Base-by-base conservation (phyloP, 2,888 invertebrate species). In the Hemistola chrysoprasaria region DNA sequence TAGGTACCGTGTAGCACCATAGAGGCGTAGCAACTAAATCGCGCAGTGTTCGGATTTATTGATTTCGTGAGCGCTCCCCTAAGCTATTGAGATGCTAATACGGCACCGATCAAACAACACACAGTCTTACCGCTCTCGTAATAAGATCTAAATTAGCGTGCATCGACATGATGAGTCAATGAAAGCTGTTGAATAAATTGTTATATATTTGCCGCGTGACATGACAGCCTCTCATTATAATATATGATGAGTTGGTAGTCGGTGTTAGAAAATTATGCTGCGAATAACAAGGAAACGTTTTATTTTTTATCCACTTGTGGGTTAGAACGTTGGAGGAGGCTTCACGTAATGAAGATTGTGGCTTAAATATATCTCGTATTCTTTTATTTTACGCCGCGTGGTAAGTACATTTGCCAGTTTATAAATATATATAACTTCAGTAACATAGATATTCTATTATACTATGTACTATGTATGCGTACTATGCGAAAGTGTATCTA, bases 1-100 rank as follows among this genome's bases (percentile, higher is more conserved):
- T 59, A 64, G 53, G 45, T 46, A 52, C 44, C 23, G 7, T 6
- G 54, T 52, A 49, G 53, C 33, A 44, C 39, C 40, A 33, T 34
- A 43, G 33, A 40, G 41, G 45, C 55, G 52, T 50, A 58, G 53
- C 56, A 53, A 52, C 53, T 56, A 59, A 62, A 65, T 58, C 57
- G 57, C 55, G 45, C 57, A 57, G 51, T 43, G 62, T 61, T 62
- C 57, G 50, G 59, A 61, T 63, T 64, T 68, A 70, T 71, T 68
- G 70, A 71, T 69, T 69, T 62, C 55, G 58, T 44, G 56, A 59
- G 60, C 58, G 54, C 50, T 54, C 57, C 53, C 54, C 47, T 48
- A 53, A 50, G 50, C 62, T 55, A 65, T 69, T 62, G 65, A 71
- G 62, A 64, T 69, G 65, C 54, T 69, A 68, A 67, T 66, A 56